These are phyloP conservation scores for Tragopan temminckii DNA, from an alignment of 2,797 vertebrate species.

Conservation along the genomic window DNA sequence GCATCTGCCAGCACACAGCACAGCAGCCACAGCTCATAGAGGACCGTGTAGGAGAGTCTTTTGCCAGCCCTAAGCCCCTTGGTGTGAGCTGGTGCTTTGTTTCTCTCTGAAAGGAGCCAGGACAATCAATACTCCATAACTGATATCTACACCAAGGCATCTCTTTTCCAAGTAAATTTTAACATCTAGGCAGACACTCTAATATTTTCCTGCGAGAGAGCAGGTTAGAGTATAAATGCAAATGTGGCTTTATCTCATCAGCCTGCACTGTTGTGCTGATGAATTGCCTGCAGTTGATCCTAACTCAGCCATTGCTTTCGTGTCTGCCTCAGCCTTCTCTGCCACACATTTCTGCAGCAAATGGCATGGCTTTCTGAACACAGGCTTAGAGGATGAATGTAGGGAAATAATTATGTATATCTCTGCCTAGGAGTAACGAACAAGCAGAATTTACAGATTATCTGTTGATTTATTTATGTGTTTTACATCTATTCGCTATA, in stretches of 20 bases:
- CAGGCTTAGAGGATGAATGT: background rate
- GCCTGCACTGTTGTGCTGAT: background rate
- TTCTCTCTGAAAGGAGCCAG: background rate
- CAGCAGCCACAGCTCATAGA: background rate
- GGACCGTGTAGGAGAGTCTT: background rate
- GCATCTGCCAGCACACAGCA: background rate
- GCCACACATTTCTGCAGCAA: background rate
- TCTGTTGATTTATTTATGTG: background rate
- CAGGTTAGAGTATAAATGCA: background rate
- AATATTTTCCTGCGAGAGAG: background rate
- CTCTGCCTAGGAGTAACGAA: background rate
- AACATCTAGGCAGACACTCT: background rate
- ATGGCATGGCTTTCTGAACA: background rate
- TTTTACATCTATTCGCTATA: background rate
- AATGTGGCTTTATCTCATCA: background rate
- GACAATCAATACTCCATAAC: background rate
- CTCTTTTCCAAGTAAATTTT: background rate
- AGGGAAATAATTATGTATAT: background rate
- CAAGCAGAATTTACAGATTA: background rate
- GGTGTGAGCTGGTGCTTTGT: background rate
- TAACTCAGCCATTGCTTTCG: background rate
- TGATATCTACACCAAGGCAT: background rate
- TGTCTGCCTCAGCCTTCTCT: background rate
- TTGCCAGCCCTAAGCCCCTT: background rate
- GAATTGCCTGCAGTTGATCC: background rate